Base-by-base conservation (phyloP, 2,888 invertebrate genomes). In the Enchytraeus crypticus region DNA sequence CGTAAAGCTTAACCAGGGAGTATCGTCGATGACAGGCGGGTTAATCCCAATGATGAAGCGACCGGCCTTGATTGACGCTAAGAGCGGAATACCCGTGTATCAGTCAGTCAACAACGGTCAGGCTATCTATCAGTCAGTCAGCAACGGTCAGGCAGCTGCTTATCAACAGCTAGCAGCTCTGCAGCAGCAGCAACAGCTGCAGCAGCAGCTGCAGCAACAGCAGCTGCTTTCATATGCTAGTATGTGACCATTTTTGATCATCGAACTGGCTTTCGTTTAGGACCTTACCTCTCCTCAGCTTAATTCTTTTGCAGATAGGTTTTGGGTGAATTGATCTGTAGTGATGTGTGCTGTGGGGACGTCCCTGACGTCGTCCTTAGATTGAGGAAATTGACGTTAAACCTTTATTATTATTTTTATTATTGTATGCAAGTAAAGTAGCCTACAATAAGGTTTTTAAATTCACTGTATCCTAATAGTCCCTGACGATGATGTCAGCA, bases 31-130 rank as follows among this genome's bases (percentile, higher is more conserved):
- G 54, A 32, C 54, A 26, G 57, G 57, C 11, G 29, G 30, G 30
- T 14, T 57, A 27, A 23, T 47, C 14, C 46, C 57, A 26, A 11
- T 47, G 26, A 27, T 57, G 29, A 57, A 57, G 45, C 45, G 57
- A 46, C 57, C 45, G 21, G 57, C 57, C 18, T 14, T 57, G 29
- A 8, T 57, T 8, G 46, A 57, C 46, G 46, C 57, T 1, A 43
- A 57, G 46, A 30, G 57, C 23, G 57, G 57, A n/a, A 14, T 57
- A 46, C 57, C 57, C n/a, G 46, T 57, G 21, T 57, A 57, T 32
- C 46, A 47, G 5, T 18, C 5, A 18, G 49, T 47, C 14, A 38
- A 18, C 38, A 23, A 11, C 14, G 18, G n/a, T n/a, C n/a, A n/a
- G n/a, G n/a, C 57, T n/a, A 30, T 57, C 29, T 57, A 57, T 32